Percentiles rank a stretch among this genome's conserved stretches.
Evolutionary conservation across 2,888 invertebrate genomes (phyloP).

Genomic region (Operophtera brumata): DNA sequence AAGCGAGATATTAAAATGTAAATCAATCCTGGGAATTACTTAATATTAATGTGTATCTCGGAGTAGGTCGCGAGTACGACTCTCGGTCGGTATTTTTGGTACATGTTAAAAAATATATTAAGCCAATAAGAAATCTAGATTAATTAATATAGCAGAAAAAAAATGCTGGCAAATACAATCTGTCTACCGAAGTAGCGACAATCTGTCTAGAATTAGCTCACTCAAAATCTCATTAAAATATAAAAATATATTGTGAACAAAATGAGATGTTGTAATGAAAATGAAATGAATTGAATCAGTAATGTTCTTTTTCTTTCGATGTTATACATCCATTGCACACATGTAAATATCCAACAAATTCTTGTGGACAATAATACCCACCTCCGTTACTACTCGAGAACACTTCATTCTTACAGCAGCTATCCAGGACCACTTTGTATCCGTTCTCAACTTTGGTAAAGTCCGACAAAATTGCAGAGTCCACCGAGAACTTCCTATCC

Average conservation of each 20-base stretch:
- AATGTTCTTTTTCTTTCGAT: not conserved
- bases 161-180: no score
- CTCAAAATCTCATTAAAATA: not conserved
- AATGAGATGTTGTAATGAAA: conserved; percentile 1
- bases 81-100: no score
- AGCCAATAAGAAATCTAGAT: no score
- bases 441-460: conserved; percentile 46
- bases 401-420: conserved; percentile 37
- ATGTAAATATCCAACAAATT: not conserved
- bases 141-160: no score
- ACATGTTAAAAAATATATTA: no score
- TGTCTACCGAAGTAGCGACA: no score
- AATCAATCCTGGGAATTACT: no score
- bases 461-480: conserved; percentile 62
- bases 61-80: no score
- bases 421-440: conserved; percentile 42
- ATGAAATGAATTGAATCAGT: not conserved
- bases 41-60: no score
- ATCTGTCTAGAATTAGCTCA: not conserved
- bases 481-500: conserved; percentile 62
- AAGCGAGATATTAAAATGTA: no score
- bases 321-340: not conserved
- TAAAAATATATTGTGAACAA: not conserved
- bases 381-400: conserved; percentile 53
- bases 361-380: conserved; percentile 35